Conservation (phyloP, 2,113 vertebrate species). For the Bubalus kerabau region DNA sequence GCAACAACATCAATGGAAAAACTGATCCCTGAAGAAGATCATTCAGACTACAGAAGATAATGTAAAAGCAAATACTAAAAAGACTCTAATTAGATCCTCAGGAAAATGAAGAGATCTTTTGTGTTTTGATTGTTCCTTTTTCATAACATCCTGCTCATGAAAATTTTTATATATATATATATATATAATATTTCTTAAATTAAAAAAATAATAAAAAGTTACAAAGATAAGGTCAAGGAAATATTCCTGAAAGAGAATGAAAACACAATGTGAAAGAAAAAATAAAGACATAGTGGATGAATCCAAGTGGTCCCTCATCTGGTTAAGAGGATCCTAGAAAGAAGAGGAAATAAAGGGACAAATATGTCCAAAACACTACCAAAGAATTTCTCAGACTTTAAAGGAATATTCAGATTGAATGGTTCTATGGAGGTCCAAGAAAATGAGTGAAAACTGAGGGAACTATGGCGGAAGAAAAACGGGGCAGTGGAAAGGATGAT, state of each 20-base stretch:
- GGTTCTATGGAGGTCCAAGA: not conserved
- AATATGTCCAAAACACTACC: not conserved
- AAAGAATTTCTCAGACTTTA: not conserved
- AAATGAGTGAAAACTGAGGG: not conserved
- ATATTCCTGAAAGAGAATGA: conserved; percentile 4
- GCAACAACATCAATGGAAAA: not conserved
- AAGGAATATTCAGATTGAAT: not conserved
- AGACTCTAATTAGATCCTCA: not conserved
- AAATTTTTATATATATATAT: not conserved
- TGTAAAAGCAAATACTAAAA: not conserved
- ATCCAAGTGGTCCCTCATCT: not conserved
- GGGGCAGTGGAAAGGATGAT: fast-evolving
- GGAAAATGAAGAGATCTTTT: not conserved
- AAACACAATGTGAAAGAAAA: not conserved
- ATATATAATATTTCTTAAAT: not conserved
- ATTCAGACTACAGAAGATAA: not conserved
- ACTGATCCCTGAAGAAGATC: not conserved
- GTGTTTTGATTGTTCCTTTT: not conserved
- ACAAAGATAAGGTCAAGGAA: not conserved
- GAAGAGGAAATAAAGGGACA: not conserved
- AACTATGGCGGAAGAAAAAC: not conserved
- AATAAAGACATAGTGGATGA: not conserved
- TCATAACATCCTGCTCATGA: not conserved
- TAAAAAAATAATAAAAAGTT: not conserved
- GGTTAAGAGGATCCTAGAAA: not conserved